Evolutionary conservation across 30 jellyfish, hydroid and myxozoan species (phyloP).

Genomic region (Catostylus mosaicus): DNA sequence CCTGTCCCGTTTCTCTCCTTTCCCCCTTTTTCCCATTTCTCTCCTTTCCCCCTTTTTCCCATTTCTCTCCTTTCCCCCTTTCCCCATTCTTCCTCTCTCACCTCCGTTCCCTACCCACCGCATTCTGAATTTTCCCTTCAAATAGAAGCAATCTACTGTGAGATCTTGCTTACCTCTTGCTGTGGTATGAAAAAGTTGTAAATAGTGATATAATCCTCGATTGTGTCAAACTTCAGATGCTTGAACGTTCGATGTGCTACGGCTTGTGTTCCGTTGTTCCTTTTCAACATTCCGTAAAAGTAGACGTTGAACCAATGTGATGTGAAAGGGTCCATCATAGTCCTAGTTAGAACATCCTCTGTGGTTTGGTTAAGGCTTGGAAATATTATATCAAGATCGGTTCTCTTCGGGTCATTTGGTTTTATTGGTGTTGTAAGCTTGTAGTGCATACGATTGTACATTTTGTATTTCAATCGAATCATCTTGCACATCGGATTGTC

Average conservation of each 20-base stretch:
- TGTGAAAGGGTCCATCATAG: slow-evolving; percentile 85
- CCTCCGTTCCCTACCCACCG: too few species aligned
- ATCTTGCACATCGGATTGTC: slow-evolving; percentile 50
- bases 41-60: too few species aligned
- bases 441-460: slow-evolving; percentile 44
- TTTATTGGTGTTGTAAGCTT: slow-evolving; percentile 60
- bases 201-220: slow-evolving; percentile 65
- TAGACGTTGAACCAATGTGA: slow-evolving; percentile 93
- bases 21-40: too few species aligned
- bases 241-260: slow-evolving; percentile 22
- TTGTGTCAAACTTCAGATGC: slow-evolving; percentile 22
- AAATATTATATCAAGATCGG: slow-evolving; percentile 37
- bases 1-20: too few species aligned
- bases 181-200: slow-evolving; percentile 35
- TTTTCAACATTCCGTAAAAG: slow-evolving; percentile 67
- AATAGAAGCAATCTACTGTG: too few species aligned
- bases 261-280: slow-evolving; percentile 68
- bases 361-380: slow-evolving; percentile 77
- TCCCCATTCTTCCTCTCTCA: too few species aligned
- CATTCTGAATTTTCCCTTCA: too few species aligned
- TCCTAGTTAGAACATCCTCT: slow-evolving; percentile 29
- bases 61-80: too few species aligned
- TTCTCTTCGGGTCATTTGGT: slow-evolving; percentile 49
- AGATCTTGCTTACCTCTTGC: slow-evolving; percentile 48
- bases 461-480: slow-evolving; percentile 36